Base-by-base conservation (phyloP, 2,113 vertebrate species). In the Cisticola juncidis region DNA sequence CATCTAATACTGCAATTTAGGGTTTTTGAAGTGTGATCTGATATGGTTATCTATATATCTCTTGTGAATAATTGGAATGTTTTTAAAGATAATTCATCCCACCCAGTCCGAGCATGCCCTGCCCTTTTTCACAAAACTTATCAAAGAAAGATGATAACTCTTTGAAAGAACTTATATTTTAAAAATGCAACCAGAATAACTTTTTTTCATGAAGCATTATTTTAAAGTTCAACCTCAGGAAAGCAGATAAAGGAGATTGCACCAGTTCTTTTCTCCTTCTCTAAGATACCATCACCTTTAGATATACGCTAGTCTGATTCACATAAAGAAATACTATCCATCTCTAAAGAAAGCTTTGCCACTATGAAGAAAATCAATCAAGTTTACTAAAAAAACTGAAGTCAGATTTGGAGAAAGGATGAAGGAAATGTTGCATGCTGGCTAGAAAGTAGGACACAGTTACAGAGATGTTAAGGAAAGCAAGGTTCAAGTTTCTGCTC, bases 311-410 rank as follows among this genome's bases (percentile, higher is more conserved):
- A 58, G 50, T 92, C 48, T 95, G 56, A 71, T 42, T 71, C 35
- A 62, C 69, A 33, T 48, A 78, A 78, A 83, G 33, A 66, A 86
- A 20, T 28, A 54, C 7, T 48, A 70, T 81, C 69, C 35, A 47
- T 74, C 11, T 69, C 44, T 26, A 81, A 77, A 71, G 60, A 77
- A 92, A 92, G 4, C 10, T 78, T 78, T 70, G 14, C 18, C 29
- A 66, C 78, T 71, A 42, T 51, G 53, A 78, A 92, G 51, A 84
- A 89, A 94, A 91, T 84, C 87, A 91, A 92, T 84, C 35, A 68
- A 92, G 38, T 79, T 85, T 69, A 68, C 47, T 64, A 68, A 86
- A 84, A 38, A 84, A 89, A 51, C 40, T 33, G 24, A 91, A 81
- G 65, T 71, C 61, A 79, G 35, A 64, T 89, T 66, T 87, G 40